Evolutionary conservation across 2,797 vertebrate species (phyloP).

Genomic region (Myotis myotis): DNA sequence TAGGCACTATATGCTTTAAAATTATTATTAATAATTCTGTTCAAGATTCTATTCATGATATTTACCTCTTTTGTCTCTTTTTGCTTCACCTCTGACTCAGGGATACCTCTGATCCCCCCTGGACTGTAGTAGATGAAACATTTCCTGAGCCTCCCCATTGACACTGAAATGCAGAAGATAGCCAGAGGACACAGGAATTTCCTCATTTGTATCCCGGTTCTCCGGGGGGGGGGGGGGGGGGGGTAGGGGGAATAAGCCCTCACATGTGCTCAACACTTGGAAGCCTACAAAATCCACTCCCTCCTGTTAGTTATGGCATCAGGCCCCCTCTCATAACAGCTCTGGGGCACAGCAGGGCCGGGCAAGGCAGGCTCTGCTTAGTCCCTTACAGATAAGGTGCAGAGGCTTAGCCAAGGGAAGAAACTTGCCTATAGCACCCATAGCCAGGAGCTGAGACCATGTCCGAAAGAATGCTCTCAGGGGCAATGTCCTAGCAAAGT

Average conservation of each 20-base stretch:
- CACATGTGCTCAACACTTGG: not conserved
- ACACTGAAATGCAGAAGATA: not conserved
- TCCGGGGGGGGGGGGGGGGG: not conserved
- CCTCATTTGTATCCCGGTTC: not conserved
- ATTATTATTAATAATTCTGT: not conserved
- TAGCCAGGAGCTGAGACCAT: not conserved
- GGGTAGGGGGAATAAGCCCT: not conserved
- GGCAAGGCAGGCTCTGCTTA: not conserved
- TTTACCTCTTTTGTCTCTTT: constrained; percentile 18
- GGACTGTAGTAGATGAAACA: not conserved
- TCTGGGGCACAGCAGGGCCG: not conserved
- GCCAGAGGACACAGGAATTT: not conserved
- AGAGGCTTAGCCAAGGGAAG: not conserved
- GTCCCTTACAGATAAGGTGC: not conserved
- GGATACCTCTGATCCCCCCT: not conserved
- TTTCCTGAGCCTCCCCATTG: not conserved
- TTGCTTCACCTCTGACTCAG: not conserved
- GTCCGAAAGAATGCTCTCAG: not conserved
- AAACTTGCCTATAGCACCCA: not conserved
- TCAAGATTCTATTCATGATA: not conserved
- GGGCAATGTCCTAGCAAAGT: not conserved
- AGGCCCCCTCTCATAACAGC: not conserved
- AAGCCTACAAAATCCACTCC: not conserved
- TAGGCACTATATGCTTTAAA: not conserved
- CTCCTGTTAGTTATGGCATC: not conserved